Evolutionary conservation across 2,888 invertebrate genomes (phyloP).

Genomic region (Aplocera efformata): DNA sequence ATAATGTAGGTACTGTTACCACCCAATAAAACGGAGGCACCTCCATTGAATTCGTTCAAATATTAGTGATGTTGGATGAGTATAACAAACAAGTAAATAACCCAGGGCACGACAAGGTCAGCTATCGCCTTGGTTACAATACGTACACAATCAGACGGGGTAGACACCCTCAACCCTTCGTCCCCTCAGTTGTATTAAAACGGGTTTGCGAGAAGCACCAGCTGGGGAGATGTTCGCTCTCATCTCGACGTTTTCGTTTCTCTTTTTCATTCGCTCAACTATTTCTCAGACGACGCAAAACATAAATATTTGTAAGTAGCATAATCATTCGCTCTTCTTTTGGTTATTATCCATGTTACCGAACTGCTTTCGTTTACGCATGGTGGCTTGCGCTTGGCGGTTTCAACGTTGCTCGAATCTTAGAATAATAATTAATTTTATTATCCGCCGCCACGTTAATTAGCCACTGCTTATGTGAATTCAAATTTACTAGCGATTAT

Average conservation of each 20-base stretch:
- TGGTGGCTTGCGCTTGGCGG: constrained; percentile 20
- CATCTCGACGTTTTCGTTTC: constrained; percentile 38
- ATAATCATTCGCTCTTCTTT: background rate
- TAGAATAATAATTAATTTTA: constrained; percentile 27
- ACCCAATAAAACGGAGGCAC: too few species aligned
- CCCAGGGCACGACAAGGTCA: constrained; percentile 57
- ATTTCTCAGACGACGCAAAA: constrained; percentile 84
- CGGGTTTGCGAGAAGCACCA: constrained; percentile 5
- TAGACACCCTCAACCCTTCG: constrained; percentile 22
- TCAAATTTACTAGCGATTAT: constrained; percentile 20
- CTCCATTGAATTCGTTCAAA: constrained; percentile 26
- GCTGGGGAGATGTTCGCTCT: constrained; percentile 15
- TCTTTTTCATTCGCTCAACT: constrained; percentile 35
- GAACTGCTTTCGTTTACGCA: constrained; percentile 24
- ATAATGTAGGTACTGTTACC: too few species aligned
- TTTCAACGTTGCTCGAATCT: constrained; percentile 18
- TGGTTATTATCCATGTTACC: constrained; percentile 5
- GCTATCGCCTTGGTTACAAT: constrained; percentile 65
- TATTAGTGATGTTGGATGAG: constrained; percentile 38
- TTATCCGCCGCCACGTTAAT: constrained; percentile 23
- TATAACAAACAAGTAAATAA: constrained; percentile 51
- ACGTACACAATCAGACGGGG: constrained; percentile 47
- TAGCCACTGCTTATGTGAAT: constrained; percentile 18
- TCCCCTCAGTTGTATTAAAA: constrained; percentile 20
- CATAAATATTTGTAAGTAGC: constrained; percentile 86